phyloP scores from a whole-genome alignment of 2,888 invertebrate species.

The Danaus chrysippus region DNA sequence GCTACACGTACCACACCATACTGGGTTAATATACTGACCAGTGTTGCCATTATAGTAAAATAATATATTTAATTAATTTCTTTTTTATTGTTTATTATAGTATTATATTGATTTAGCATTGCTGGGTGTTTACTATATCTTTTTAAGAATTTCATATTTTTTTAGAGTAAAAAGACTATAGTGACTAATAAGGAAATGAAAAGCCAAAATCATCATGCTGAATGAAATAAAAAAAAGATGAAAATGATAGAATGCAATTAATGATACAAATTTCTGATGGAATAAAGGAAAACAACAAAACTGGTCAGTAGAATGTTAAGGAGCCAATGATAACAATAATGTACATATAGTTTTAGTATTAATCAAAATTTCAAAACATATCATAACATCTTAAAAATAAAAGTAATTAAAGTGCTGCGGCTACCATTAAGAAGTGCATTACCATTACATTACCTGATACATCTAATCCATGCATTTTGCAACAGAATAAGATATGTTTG shows the following conservation, averaged over 20 bases:
- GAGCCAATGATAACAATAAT: not conserved
- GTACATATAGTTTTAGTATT: not conserved
- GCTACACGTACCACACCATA: conserved; percentile 76
- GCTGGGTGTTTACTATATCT: not conserved
- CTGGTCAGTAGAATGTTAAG: conserved; percentile 22
- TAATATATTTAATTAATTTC: not conserved
- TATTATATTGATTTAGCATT: not conserved
- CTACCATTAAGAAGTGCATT: not conserved
- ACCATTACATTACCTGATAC: not conserved
- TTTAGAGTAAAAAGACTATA: too few species aligned
- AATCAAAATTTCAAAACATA: not conserved
- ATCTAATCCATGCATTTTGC: conserved; percentile 3
- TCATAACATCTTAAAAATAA: too few species aligned
- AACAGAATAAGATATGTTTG: conserved; percentile 2
- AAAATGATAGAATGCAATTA: too few species aligned
- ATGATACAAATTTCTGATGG: not conserved
- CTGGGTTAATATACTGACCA: conserved; percentile 48
- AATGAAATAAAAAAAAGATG: too few species aligned
- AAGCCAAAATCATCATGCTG: too few species aligned
- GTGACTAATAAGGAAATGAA: too few species aligned
- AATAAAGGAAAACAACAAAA: conserved; percentile 19
- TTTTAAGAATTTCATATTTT: not conserved
- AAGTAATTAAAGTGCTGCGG: too few species aligned
- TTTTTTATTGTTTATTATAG: conserved; percentile 1
- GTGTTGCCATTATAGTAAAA: conserved; percentile 32